Evolutionary conservation across 2,888 invertebrate species (phyloP).

Genomic region (Harmothoe impar): DNA sequence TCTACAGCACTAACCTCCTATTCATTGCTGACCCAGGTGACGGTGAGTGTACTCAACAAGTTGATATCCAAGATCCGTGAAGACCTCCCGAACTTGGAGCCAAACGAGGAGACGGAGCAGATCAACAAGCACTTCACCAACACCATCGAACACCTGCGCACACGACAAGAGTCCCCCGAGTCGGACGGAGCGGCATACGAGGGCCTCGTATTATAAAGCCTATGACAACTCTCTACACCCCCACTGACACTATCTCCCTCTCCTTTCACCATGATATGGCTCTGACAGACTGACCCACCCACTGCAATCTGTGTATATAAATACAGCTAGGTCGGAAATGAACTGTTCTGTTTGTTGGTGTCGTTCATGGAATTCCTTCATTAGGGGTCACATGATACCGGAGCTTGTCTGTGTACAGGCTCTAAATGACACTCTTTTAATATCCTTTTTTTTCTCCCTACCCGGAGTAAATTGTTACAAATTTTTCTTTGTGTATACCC

Average conservation of each 20-base stretch:
- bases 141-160: slow-evolving; percentile 81
- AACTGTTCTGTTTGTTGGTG: too few relatives aligned
- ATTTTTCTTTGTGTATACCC: too few relatives aligned
- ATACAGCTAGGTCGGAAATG: too few relatives aligned
- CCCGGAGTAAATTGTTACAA: too few relatives aligned
- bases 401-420: too few relatives aligned
- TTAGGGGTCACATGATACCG: too few relatives aligned
- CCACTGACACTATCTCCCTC: neutral
- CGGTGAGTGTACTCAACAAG: slow-evolving; percentile 87
- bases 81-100: slow-evolving; percentile 95
- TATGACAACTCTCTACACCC: neutral
- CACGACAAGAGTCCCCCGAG: slow-evolving; percentile 75
- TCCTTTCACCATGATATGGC: too few relatives aligned
- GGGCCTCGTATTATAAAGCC: slow-evolving; percentile 74
- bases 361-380: too few relatives aligned
- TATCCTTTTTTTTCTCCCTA: too few relatives aligned
- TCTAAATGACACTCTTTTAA: too few relatives aligned
- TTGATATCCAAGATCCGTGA: slow-evolving; percentile 96
- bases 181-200: slow-evolving; percentile 77
- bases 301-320: too few relatives aligned
- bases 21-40: slow-evolving; percentile 85
- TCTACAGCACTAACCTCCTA: neutral
- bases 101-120: slow-evolving; percentile 97
- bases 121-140: slow-evolving; percentile 95
- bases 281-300: neutral